These are phyloP conservation scores for Drosophila ustulata DNA, from an alignment of 2,888 invertebrate species.

Conservation along the genomic window DNA sequence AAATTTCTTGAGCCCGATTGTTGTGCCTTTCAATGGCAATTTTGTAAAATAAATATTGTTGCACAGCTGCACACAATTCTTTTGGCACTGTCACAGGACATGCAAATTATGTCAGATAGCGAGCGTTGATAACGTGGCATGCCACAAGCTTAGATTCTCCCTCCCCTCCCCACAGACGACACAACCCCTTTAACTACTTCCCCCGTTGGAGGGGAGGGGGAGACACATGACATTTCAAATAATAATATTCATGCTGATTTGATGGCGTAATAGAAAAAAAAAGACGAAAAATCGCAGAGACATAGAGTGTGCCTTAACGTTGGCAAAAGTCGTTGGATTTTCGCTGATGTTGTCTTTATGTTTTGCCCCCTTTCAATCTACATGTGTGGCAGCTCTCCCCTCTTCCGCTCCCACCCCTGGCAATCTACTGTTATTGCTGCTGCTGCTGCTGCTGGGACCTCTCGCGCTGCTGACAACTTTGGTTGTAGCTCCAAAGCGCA, in stretches of 20 bases:
- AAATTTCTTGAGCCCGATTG: conserved; percentile 3
- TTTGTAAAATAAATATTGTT: conserved; percentile 64
- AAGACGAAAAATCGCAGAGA: conserved; percentile 3
- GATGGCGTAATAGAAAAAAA: conserved; percentile 62
- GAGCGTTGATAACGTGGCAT: conserved; percentile 59
- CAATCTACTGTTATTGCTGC: conserved; percentile 21
- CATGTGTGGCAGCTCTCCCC: neutral
- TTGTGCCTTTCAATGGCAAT: conserved; percentile 50
- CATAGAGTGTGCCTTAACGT: conserved; percentile 39
- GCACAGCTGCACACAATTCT: conserved; percentile 50
- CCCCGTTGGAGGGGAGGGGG: neutral
- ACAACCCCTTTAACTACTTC: conserved; percentile 5
- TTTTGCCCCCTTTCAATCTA: conserved; percentile 4
- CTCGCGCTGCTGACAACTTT: conserved; percentile 49
- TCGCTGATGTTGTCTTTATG: conserved; percentile 68
- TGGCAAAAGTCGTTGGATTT: conserved; percentile 53
- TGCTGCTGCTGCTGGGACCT: conserved; percentile 7
- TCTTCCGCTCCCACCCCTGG: neutral
- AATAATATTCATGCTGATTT: conserved; percentile 78
- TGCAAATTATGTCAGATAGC: conserved; percentile 73
- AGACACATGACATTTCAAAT: conserved; percentile 66
- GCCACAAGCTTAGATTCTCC: conserved; percentile 58
- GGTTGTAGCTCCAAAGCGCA: conserved; percentile 67
- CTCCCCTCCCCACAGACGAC: too few species aligned
- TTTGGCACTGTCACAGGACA: conserved; percentile 45